Evolutionary conservation across 2,113 vertebrate genomes (phyloP).

Genomic region (Elaphurus davidianus): DNA sequence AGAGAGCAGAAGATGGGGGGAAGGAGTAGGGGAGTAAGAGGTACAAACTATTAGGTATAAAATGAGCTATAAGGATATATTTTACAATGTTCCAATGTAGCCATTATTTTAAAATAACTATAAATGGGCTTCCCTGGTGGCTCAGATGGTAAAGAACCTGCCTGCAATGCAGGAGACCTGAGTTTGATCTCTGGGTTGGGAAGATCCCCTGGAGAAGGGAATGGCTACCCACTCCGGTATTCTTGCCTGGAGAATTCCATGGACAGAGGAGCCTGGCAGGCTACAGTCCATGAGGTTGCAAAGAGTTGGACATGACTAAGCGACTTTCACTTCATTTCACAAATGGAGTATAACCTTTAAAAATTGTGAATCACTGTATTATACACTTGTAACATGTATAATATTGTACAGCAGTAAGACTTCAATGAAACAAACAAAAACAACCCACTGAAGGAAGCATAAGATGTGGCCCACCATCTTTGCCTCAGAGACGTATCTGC

Average conservation of each 20-base stretch:
- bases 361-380: neutral
- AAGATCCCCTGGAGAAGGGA: neutral
- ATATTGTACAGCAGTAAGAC: neutral
- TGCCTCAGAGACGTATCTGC: neutral
- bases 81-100: neutral
- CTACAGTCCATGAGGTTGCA: neutral
- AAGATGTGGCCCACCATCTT: neutral
- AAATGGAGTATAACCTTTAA: neutral
- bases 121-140: neutral
- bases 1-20: neutral
- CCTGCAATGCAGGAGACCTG: neutral
- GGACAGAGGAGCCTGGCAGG: neutral
- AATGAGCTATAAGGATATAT: neutral
- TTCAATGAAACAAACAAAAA: neutral
- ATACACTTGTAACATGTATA: neutral
- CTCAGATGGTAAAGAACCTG: neutral
- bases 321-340: neutral
- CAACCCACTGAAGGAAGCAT: accelerated
- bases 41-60: neutral
- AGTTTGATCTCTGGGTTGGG: neutral
- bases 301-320: neutral
- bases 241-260: neutral
- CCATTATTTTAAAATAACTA: neutral
- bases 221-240: neutral
- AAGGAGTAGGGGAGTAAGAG: neutral